Evolutionary conservation across 2,797 vertebrate species (phyloP).

Genomic region (Prunella strophiata): DNA sequence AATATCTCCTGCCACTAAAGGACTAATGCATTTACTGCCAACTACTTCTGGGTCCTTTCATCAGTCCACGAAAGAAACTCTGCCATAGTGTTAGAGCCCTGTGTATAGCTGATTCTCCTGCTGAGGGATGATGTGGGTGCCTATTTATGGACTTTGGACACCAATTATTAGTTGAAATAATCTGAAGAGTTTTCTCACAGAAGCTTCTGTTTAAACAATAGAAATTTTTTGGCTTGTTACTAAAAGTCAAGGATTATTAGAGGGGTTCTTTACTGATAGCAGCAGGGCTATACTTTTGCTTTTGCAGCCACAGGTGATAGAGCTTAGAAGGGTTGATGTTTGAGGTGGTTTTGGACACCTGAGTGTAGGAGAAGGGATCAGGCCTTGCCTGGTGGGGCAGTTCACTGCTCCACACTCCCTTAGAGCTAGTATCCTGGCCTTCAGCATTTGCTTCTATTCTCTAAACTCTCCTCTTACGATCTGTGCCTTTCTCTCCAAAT

Average conservation of each 20-base stretch:
- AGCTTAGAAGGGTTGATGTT: neutral
- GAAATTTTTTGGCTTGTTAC: neutral
- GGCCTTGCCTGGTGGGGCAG: neutral
- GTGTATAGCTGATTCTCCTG: fast-evolving
- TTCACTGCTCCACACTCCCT: neutral
- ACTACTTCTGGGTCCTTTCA: neutral
- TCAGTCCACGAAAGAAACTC: neutral
- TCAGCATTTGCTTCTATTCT: neutral
- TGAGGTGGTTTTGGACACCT: neutral
- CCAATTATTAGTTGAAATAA: neutral
- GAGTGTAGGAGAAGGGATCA: neutral
- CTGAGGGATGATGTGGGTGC: fast-evolving
- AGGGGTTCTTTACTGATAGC: neutral
- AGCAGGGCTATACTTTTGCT: neutral
- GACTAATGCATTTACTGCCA: neutral
- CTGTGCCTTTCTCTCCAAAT: neutral
- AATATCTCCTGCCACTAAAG: neutral
- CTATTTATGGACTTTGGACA: neutral
- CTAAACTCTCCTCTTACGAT: neutral
- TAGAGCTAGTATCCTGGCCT: neutral
- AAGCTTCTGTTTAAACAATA: neutral
- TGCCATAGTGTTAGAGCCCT: neutral
- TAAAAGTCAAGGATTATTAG: neutral
- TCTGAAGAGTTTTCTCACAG: neutral
- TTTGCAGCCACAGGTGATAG: neutral